Evolutionary conservation across 2,113 vertebrate species (phyloP).

Genomic region (Hydropotes inermis): DNA sequence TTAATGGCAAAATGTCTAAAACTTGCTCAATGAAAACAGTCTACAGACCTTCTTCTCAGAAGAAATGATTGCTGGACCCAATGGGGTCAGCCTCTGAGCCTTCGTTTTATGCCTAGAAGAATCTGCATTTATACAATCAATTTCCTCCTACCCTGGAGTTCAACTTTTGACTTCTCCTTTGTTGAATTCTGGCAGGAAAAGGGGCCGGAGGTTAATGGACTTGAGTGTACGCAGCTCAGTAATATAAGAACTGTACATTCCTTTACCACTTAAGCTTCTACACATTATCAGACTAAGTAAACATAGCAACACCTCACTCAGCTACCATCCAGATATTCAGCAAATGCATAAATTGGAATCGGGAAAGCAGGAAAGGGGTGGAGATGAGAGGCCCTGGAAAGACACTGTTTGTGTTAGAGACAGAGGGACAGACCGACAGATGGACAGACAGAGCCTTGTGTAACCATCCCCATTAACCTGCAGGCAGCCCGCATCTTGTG

Average conservation of each 20-base stretch:
- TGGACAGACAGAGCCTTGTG: not conserved
- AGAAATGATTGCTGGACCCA: not conserved
- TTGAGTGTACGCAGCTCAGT: not conserved
- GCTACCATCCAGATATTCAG: not conserved
- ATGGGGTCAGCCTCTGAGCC: not conserved
- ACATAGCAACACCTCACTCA: not conserved
- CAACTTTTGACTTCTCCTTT: conserved; percentile 6
- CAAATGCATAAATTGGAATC: not conserved
- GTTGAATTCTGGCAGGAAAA: not conserved
- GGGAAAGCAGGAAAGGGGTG: not conserved
- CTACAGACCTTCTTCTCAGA: not conserved
- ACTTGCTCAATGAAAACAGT: not conserved
- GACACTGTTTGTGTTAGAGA: not conserved
- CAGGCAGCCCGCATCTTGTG: not conserved
- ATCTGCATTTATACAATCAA: not conserved
- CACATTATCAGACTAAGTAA: not conserved
- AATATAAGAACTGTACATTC: not conserved
- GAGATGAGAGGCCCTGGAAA: not conserved
- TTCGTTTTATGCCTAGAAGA: not conserved
- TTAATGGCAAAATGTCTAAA: not conserved
- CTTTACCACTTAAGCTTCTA: not conserved
- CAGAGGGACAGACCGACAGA: not conserved
- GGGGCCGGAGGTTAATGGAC: not conserved
- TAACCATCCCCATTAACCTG: not conserved
- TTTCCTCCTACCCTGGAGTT: not conserved